Base-by-base conservation (phyloP, 2,797 vertebrate genomes). In the Myripristis jacobus region DNA sequence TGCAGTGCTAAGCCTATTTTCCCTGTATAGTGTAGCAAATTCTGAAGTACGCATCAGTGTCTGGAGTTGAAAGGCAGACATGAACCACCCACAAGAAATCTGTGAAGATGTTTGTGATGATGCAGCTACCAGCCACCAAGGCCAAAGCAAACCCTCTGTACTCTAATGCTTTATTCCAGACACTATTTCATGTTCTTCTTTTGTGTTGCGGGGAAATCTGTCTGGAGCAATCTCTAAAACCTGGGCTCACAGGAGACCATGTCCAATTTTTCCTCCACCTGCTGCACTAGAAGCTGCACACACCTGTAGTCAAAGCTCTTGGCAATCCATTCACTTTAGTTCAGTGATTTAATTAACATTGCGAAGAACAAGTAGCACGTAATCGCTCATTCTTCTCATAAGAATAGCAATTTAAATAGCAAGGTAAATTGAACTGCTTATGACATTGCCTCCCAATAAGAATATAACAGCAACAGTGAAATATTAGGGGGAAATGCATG, bases 271-370 rank as follows among this genome's bases (percentile, higher is more conserved):
- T 87, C 84, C 86, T 89, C 80, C 75, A 85, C 77, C 89, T 78
- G 86, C 86, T 88, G 82, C 81, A 85, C 72, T 65, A 44, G 53
- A 84, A 76, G 69, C 78, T 71, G 2, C 55, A 79, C 58, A 86
- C 87, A 92, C 90, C 89, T 92, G 91, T 86, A 84, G 81, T 85
- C 70, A 73, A 87, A 89, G 82, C 86, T 88, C 70, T 44, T 70
- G 73, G 87, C 80, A 69, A 85, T 80, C 83, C 69, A 68, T 83
- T 87, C 69, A 66, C 78, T 82, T 90, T 92, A 90, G 85, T 86
- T 89, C 79, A 9, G 82, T 86, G 80, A 88, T 89, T 92, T 91
- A 91, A 92, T 91, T 92, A 92, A 90, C 81, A 88, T 74, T 77
- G 71, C 84, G 88, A 87, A 91, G 86, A 90, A 87, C 86, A 85